These are phyloP conservation scores for Trachymyrmex septentrionalis DNA, from an alignment of 1,140 invertebrate genomes.

Conservation along the genomic window DNA sequence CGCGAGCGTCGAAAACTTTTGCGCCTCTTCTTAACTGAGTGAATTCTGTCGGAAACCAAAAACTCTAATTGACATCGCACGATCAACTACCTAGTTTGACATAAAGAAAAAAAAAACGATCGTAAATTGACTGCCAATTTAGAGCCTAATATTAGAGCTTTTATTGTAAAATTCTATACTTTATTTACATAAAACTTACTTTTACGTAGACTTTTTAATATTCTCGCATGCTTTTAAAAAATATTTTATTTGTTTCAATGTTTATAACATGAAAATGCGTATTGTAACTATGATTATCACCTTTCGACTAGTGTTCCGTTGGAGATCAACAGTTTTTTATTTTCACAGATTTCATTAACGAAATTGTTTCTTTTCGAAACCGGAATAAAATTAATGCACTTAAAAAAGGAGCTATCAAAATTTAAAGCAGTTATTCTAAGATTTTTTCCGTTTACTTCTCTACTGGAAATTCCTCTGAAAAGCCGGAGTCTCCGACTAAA, in stretches of 20 bases:
- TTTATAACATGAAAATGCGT: not conserved
- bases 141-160: not conserved
- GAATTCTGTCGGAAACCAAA: conserved; percentile 68
- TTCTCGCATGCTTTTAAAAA: not conserved
- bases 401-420: too few relatives aligned
- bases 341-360: too few relatives aligned
- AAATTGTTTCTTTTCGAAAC: too few relatives aligned
- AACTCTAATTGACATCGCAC: conserved; percentile 51
- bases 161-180: not conserved
- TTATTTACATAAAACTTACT: not conserved
- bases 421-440: too few relatives aligned
- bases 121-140: not conserved
- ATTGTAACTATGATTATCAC: too few relatives aligned
- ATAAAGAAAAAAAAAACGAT: not conserved
- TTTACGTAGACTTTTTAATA: not conserved
- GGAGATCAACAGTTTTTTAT: too few relatives aligned
- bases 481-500: too few relatives aligned
- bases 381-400: too few relatives aligned
- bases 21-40: conserved; percentile 59
- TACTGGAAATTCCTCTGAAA: too few relatives aligned
- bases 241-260: not conserved
- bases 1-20: conserved; percentile 73
- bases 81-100: not conserved
- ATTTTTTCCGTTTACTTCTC: too few relatives aligned
- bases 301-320: too few relatives aligned